Conservation (phyloP, 2,888 invertebrate species). For the Trissolcus japonicus region DNA sequence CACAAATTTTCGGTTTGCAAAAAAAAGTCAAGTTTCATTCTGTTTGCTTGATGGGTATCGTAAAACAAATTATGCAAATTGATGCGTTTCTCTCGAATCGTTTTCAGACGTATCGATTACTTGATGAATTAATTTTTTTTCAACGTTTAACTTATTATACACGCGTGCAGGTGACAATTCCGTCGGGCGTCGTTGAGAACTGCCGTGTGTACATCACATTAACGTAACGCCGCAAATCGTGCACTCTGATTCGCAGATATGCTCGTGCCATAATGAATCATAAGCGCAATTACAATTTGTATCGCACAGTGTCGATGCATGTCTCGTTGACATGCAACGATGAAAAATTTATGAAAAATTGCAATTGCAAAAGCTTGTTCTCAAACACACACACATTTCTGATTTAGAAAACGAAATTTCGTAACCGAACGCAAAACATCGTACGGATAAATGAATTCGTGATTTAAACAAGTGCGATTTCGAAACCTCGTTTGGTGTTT, state of each 20-base stretch:
- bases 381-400: no score
- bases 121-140: slow-evolving; percentile 10
- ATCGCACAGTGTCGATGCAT: slow-evolving; percentile 11
- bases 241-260: slow-evolving; percentile 40
- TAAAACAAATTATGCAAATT: no score
- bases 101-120: slow-evolving; percentile 1
- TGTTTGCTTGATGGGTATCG: not conserved
- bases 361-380: not conserved
- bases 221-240: slow-evolving; percentile 64
- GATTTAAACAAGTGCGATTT: not conserved
- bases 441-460: no score
- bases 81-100: not conserved
- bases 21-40: not conserved
- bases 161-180: slow-evolving; percentile 64
- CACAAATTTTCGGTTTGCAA: no score
- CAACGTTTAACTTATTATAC: slow-evolving; percentile 7
- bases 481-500: not conserved
- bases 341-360: slow-evolving; percentile 12
- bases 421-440: no score
- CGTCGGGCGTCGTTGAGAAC: slow-evolving; percentile 59
- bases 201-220: slow-evolving; percentile 58
- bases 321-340: slow-evolving; percentile 7
- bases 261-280: slow-evolving; percentile 35
- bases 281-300: slow-evolving; percentile 21
- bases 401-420: no score